Evolutionary conservation across 2,888 invertebrate genomes (phyloP).

Genomic region (Argyresthia goedartella): DNA sequence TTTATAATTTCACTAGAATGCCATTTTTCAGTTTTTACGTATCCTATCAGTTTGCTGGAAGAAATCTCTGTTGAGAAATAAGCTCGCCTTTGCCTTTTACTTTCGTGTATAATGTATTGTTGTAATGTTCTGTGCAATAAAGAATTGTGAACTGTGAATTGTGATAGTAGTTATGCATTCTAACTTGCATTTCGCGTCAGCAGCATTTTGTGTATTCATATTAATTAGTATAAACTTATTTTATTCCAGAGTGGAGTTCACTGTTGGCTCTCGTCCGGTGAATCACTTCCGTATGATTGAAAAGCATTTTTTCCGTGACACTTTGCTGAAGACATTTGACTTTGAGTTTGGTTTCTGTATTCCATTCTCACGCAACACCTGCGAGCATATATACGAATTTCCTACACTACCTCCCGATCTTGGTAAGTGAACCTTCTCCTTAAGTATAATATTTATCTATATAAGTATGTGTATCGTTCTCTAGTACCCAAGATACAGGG

Average conservation of each 20-base stretch:
- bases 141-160: too few relatives aligned
- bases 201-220: too few relatives aligned
- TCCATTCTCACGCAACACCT: conserved; percentile 96
- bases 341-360: conserved; percentile 99
- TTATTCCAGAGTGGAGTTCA: conserved; percentile 89
- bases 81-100: too few relatives aligned
- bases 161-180: too few relatives aligned
- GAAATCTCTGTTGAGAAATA: too few relatives aligned
- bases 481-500: too few relatives aligned
- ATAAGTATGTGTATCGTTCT: neutral
- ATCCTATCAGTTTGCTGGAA: too few relatives aligned
- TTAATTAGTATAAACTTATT: neutral
- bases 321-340: conserved; percentile 95
- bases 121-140: too few relatives aligned
- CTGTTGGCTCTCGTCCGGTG: conserved; percentile 92
- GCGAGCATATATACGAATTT: conserved; percentile 99
- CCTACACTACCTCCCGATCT: conserved; percentile 88
- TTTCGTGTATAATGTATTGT: too few relatives aligned
- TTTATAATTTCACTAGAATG: neutral
- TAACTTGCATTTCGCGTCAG: too few relatives aligned
- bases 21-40: too few relatives aligned
- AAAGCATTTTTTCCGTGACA: conserved; percentile 94
- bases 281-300: conserved; percentile 99
- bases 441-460: neutral
- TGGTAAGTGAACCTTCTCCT: conserved; percentile 72